These are phyloP conservation scores for Chaetogeoica ovagalla DNA, from an alignment of 2,888 invertebrate species.

Conservation along the genomic window DNA sequence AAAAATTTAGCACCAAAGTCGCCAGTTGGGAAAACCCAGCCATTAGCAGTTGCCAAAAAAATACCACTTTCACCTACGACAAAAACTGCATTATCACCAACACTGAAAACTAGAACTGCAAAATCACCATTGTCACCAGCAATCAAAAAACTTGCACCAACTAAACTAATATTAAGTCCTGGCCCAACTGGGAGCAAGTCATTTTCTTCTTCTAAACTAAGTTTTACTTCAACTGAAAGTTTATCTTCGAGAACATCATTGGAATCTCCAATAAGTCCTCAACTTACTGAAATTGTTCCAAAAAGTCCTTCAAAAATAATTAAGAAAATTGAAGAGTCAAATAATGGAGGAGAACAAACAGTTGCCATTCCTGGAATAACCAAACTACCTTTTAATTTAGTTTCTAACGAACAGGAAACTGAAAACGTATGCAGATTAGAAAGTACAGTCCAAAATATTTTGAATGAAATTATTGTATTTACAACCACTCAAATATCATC, in stretches of 20 bases:
- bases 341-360: conserved; percentile 30
- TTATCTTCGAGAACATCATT: conserved; percentile 23
- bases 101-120: conserved; percentile 1
- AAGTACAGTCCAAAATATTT: conserved; percentile 1
- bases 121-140: conserved; percentile 24
- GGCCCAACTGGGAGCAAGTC: conserved; percentile 14
- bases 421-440: neutral
- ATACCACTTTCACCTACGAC: neutral
- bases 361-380: conserved; percentile 43
- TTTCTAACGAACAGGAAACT: conserved; percentile 5
- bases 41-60: neutral
- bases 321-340: conserved; percentile 20
- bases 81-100: conserved; percentile 5
- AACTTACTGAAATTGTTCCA: neutral
- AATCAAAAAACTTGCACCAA: conserved; percentile 22
- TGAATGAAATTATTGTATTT: conserved; percentile 3
- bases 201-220: conserved; percentile 28
- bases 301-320: conserved; percentile 15
- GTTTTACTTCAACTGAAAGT: conserved; percentile 36
- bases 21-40: conserved; percentile 2
- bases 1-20: conserved; percentile 29
- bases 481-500: neutral
- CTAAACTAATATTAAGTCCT: conserved; percentile 32
- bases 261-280: conserved; percentile 39
- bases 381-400: conserved; percentile 3